A percentile compares a stretch with the other conserved stretches of the same genome.
These are phyloP conservation scores for Zoanthus gigantus DNA, from an alignment of 92 coral and sea anemone genomes.

Conservation along the genomic window DNA sequence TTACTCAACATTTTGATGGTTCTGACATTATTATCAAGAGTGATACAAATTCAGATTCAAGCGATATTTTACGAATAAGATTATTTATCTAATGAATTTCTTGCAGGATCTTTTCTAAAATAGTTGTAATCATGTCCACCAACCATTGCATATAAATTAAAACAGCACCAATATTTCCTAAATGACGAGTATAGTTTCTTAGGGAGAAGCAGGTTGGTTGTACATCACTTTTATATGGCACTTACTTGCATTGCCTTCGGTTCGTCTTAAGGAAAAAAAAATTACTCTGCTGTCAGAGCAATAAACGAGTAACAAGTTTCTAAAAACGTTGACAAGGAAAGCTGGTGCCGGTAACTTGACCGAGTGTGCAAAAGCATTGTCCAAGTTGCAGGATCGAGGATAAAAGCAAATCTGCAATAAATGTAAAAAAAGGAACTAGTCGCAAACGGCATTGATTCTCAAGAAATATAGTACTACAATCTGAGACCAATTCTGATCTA, in stretches of 20 bases:
- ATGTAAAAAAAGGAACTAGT: not conserved
- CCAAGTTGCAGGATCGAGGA: slow-evolving; percentile 89
- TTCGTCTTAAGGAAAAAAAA: slow-evolving; percentile 84
- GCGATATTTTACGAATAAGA: too few species aligned
- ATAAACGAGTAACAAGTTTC: slow-evolving; percentile 85
- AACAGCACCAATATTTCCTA: too few species aligned
- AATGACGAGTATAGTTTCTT: too few species aligned
- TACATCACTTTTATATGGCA: not conserved
- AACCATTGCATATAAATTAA: too few species aligned
- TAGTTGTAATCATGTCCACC: too few species aligned
- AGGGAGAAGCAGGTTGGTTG: too few species aligned
- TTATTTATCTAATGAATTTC: too few species aligned
- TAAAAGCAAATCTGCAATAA: slow-evolving; percentile 90
- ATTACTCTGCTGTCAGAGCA: slow-evolving; percentile 93
- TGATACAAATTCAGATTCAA: too few species aligned
- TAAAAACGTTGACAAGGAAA: slow-evolving; percentile 91
- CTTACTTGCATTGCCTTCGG: slow-evolving; percentile 74
- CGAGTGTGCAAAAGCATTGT: slow-evolving; percentile 92
- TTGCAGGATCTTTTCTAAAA: too few species aligned
- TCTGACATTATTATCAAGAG: too few species aligned
- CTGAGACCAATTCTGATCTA: too few species aligned
- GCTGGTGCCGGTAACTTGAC: slow-evolving; percentile 92
- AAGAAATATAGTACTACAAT: not conserved
- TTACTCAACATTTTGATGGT: too few species aligned
- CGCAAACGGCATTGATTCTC: not conserved